Base-by-base conservation (phyloP, 2,797 vertebrate species). In the Tachyglossus aculeatus region DNA sequence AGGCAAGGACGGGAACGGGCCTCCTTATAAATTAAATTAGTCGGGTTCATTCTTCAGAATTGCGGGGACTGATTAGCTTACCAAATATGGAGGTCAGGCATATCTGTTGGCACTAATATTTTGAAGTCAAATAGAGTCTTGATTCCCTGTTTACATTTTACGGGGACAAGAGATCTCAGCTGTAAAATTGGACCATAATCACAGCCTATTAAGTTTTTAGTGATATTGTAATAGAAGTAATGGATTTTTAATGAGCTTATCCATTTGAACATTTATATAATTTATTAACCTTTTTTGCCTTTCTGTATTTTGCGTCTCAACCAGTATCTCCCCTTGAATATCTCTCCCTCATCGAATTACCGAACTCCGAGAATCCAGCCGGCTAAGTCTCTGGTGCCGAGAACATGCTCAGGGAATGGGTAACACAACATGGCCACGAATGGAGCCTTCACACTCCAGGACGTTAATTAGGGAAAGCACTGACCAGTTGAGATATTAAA, bases 101-200 rank as follows among this genome's bases (percentile, higher is more conserved):
- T n/a, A 63, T 66, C 41, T 61, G 25, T 9, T 67, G 51, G 24
- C 58, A 22, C 15, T 31, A 71, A n/a, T 34, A 22, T 67, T 73
- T 77, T 71, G 10, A 71, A 58, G 18, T 81, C 74, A 64, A 78
- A 67, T 41, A 25, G 29, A 71, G 64, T 29, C 39, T 81, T 70
- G 70, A 24, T 66, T 76, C 74, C 74, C 76, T 83, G 80, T 82
- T 87, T 85, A 82, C 66, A 80, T 61, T 82, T 77, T 80, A 38
- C 5, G 61, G 74, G 62, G 75, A 81, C 53, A 78, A 76, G 63
- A 76, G 74, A 54, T 8, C 66, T 85, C 82, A 83, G 82, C 80
- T 87, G 82, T 78, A 83, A 83, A 85, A 87, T 85, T 87, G 82
- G 78, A 50, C 71, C 71, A 74, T 77, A 81, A 87, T 85, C 76